phyloP scores from a whole-genome alignment of 2,888 invertebrate species.

The Hybos culiciformis region DNA sequence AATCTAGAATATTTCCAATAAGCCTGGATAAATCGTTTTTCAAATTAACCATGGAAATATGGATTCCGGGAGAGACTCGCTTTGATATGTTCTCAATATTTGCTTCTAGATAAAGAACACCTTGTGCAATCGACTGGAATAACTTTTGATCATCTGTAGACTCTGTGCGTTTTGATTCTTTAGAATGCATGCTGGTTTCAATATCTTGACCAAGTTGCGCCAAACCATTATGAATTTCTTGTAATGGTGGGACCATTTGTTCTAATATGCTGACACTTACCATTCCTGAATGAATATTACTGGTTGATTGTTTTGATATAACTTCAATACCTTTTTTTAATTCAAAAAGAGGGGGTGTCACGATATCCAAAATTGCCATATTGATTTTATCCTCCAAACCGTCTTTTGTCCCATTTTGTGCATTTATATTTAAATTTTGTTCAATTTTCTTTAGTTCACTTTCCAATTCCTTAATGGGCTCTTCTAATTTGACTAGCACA shows the following conservation, averaged over 20 bases:
- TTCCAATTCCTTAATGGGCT: conserved; percentile 27
- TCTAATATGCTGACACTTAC: conserved; percentile 37
- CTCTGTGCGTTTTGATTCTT: conserved; percentile 26
- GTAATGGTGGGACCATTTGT: conserved; percentile 41
- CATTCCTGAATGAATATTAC: conserved; percentile 26
- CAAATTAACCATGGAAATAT: conserved; percentile 30
- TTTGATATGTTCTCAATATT: conserved; percentile 29
- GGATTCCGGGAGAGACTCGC: conserved; percentile 22
- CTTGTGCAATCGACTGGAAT: conserved; percentile 34
- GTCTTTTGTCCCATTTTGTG: conserved; percentile 22
- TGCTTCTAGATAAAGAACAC: conserved; percentile 32
- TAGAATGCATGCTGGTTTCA: conserved; percentile 29
- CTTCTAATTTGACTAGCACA: conserved; percentile 26
- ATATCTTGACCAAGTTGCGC: conserved; percentile 37
- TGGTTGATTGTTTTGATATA: conserved; percentile 29
- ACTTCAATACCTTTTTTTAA: conserved; percentile 45
- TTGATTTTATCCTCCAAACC: conserved; percentile 37
- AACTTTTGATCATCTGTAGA: conserved; percentile 33
- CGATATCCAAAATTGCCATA: conserved; percentile 48
- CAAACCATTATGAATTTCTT: conserved; percentile 43
- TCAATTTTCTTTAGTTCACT: conserved; percentile 25
- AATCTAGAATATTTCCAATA: conserved; percentile 43
- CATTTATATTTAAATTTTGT: conserved; percentile 19
- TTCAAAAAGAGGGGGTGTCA: conserved; percentile 49
- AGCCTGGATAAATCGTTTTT: conserved; percentile 42